phyloP scores from a whole-genome alignment of 2,888 invertebrate genomes.

The Eristalis pertinax region DNA sequence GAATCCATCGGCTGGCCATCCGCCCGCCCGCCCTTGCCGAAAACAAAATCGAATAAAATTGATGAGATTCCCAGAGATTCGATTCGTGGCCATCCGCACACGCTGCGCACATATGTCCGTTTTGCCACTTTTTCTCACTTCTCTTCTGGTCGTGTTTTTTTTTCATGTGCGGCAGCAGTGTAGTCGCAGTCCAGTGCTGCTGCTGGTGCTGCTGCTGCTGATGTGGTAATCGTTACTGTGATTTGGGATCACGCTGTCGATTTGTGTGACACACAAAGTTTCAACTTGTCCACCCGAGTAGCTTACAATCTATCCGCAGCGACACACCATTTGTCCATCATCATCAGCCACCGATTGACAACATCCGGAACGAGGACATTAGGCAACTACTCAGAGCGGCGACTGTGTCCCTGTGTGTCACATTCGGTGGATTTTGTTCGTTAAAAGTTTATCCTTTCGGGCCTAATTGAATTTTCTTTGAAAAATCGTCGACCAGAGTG shows the following conservation, averaged over 20 bases:
- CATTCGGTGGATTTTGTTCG: conserved; percentile 63
- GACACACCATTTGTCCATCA: conserved; percentile 50
- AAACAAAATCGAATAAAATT: conserved; percentile 45
- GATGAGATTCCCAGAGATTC: conserved; percentile 36
- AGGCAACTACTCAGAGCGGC: background rate
- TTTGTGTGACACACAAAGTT: conserved; percentile 28
- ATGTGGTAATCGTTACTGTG: conserved; percentile 64
- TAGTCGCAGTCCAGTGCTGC: too few species aligned
- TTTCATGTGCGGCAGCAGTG: background rate
- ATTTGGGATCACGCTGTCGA: conserved; percentile 50
- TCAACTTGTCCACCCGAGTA: conserved; percentile 43
- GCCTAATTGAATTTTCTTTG: conserved; percentile 71
- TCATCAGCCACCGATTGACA: conserved; percentile 58
- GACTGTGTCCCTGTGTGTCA: conserved; percentile 28
- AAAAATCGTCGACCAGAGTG: conserved; percentile 47
- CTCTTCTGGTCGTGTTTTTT: background rate
- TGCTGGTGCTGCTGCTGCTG: background rate
- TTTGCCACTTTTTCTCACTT: background rate
- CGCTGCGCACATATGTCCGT: background rate
- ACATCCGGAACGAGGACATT: conserved; percentile 38
- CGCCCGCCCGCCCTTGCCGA: background rate
- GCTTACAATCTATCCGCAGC: conserved; percentile 35
- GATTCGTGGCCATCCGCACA: conserved; percentile 21
- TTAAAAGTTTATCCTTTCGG: conserved; percentile 67
- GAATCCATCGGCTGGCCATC: background rate